phyloP scores from a whole-genome alignment of 2,888 invertebrate species.

The Chrysina gloriosa region DNA sequence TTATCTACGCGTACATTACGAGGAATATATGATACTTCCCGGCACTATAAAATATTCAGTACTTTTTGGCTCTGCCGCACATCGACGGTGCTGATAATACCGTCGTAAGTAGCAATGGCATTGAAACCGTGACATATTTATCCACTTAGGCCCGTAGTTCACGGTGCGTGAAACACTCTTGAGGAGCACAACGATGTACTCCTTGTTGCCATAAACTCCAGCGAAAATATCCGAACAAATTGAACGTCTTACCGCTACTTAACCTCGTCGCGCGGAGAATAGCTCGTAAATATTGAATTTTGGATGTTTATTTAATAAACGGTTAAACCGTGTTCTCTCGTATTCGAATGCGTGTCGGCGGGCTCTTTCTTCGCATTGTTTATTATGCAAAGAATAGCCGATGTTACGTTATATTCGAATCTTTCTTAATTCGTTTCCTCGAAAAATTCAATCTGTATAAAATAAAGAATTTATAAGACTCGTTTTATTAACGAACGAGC shows the following conservation, averaged over 20 bases:
- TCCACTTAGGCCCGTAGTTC: slow-evolving; percentile 25
- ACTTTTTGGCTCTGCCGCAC: not conserved
- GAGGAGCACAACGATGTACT: slow-evolving; percentile 4
- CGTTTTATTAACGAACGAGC: not conserved
- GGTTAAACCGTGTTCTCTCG: no score
- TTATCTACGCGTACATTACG: no score
- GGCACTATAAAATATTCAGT: slow-evolving; percentile 1
- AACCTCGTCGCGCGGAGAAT: not conserved
- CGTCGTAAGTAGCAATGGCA: not conserved
- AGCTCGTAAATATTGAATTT: not conserved
- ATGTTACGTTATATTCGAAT: no score
- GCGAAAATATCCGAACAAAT: not conserved
- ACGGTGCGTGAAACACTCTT: slow-evolving; percentile 13
- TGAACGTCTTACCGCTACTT: slow-evolving; percentile 7
- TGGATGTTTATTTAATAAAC: slow-evolving; percentile 4
- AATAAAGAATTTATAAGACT: no score
- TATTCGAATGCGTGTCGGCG: no score
- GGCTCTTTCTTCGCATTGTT: no score
- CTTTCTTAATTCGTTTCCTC: no score
- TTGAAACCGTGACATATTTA: slow-evolving; percentile 27
- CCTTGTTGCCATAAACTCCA: slow-evolving; percentile 10
- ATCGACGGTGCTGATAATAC: not conserved
- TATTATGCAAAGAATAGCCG: no score
- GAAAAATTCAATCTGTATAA: no score
- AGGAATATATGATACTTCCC: not conserved